phyloP scores from a whole-genome alignment of 2,888 invertebrate species.

The Mactromeris polynyma region DNA sequence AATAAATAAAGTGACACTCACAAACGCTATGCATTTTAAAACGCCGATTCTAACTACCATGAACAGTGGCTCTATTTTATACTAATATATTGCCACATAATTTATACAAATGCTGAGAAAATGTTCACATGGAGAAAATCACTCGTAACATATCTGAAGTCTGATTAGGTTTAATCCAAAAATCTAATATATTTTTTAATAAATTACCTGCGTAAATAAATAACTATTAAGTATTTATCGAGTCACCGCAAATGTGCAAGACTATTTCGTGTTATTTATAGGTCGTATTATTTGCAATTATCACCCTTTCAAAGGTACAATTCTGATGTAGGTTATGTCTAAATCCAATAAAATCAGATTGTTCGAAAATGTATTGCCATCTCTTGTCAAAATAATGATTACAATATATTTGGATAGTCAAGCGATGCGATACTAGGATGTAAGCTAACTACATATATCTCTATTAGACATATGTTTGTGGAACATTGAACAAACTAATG shows the following conservation, averaged over 20 bases:
- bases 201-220: constrained; percentile 18
- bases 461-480: constrained; percentile 10
- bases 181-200: constrained; percentile 19
- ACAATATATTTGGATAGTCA: neutral
- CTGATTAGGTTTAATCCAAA: neutral
- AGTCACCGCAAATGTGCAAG: neutral
- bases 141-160: neutral
- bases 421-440: neutral
- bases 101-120: neutral
- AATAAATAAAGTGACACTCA: no score
- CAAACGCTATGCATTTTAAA: no score
- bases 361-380: neutral
- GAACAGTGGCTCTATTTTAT: neutral
- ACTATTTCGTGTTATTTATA: constrained; percentile 22
- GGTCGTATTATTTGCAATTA: constrained; percentile 23
- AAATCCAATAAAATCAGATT: constrained; percentile 27
- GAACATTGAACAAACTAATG: constrained; percentile 27
- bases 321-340: constrained; percentile 3
- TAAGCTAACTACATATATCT: neutral
- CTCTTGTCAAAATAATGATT: constrained; percentile 30
- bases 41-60: no score
- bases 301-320: constrained; percentile 16
- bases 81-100: neutral
- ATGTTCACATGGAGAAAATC: neutral
- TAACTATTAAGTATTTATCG: constrained; percentile 17